A percentile compares a stretch with the other conserved stretches of the same genome.
Evolutionary conservation across 2,797 vertebrate genomes (phyloP).

Genomic region (Limosa lapponica): DNA sequence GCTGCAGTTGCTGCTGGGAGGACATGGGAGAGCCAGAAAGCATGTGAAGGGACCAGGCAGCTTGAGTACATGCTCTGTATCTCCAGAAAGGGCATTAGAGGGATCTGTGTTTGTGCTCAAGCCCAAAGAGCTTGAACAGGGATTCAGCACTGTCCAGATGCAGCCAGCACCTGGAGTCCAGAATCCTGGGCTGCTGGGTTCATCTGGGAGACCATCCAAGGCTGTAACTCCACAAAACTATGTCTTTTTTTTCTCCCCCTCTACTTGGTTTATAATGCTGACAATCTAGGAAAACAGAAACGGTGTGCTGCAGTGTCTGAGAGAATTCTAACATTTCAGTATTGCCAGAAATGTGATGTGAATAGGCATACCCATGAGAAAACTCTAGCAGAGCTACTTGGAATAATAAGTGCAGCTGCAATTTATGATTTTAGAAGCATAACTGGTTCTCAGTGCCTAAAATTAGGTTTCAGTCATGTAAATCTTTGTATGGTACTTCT

Average conservation of each 20-base stretch:
- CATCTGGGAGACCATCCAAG: neutral
- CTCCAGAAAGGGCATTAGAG: neutral
- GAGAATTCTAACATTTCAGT: neutral
- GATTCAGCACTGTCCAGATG: neutral
- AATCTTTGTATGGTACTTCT: neutral
- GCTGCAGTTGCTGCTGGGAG: neutral
- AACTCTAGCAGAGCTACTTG: neutral
- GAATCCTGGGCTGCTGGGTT: neutral
- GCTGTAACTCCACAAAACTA: neutral
- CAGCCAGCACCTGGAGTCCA: neutral
- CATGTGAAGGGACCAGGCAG: neutral
- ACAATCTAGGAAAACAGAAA: neutral
- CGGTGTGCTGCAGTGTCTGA: neutral
- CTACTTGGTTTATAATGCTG: neutral
- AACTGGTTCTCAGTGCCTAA: constrained; percentile 23
- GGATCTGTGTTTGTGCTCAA: neutral
- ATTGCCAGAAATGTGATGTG: neutral
- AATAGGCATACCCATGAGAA: constrained; percentile 13
- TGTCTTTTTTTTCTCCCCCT: neutral
- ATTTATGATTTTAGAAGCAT: neutral
- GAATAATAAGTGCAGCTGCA: constrained; percentile 41
- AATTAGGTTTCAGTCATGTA: constrained; percentile 10
- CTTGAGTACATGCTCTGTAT: neutral
- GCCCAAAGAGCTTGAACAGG: neutral
- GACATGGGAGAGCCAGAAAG: neutral